Evolutionary conservation across 2,888 invertebrate genomes (phyloP).

Genomic region (Rotaria sp.): DNA sequence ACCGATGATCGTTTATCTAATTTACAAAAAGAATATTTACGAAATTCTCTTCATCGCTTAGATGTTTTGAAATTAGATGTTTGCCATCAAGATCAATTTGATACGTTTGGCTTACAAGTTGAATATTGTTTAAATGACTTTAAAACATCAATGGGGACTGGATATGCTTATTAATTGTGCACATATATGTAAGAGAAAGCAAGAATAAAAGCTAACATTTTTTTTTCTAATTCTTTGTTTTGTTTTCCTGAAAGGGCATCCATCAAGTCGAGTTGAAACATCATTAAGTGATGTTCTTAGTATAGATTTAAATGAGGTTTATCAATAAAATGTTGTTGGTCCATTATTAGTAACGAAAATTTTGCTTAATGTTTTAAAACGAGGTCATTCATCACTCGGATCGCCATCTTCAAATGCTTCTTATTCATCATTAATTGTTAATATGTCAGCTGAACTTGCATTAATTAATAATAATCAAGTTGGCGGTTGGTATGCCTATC

Average conservation of each 20-base stretch:
- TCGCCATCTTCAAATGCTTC: conserved; percentile 41
- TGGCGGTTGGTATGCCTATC: conserved; percentile 50
- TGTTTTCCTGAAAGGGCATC: conserved; percentile 43
- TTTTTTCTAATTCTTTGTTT: neutral
- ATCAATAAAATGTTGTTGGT: conserved; percentile 46
- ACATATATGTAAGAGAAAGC: conserved; percentile 42
- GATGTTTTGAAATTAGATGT: conserved; percentile 45
- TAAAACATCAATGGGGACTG: conserved; percentile 43
- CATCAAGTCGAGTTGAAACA: conserved; percentile 47
- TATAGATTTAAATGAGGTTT: conserved; percentile 44
- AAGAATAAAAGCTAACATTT: too few relatives aligned
- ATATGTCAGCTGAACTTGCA: conserved; percentile 49
- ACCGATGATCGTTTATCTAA: conserved; percentile 43
- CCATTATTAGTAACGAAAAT: conserved; percentile 47
- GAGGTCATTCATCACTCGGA: conserved; percentile 45
- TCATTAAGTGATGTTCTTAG: conserved; percentile 45
- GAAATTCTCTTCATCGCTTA: conserved; percentile 41
- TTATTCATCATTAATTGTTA: conserved; percentile 46
- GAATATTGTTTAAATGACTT: conserved; percentile 41
- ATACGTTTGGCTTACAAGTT: conserved; percentile 43
- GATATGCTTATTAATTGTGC: conserved; percentile 48
- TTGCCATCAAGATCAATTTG: conserved; percentile 44
- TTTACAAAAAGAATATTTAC: conserved; percentile 40
- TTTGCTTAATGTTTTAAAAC: conserved; percentile 44
- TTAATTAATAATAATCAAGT: conserved; percentile 47